Conservation (phyloP, 2,113 vertebrate genomes). For the Thomomys bottae region DNA sequence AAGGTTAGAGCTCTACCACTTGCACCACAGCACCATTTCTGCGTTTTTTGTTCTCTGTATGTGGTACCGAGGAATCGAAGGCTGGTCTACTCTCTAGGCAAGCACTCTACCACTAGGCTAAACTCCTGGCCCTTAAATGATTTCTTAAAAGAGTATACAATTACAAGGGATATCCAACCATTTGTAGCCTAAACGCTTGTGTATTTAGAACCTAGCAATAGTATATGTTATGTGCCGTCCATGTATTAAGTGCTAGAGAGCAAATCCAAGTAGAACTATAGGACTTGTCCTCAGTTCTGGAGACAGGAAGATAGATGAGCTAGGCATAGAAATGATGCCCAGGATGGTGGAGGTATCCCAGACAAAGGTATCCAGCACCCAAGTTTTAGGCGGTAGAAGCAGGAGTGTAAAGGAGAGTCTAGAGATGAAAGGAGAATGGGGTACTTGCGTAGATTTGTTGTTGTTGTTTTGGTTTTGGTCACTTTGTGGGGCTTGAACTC, state of each 20-base stretch:
- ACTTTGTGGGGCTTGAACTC: no score
- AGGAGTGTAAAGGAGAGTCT: background rate
- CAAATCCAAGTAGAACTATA: background rate
- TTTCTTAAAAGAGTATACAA: background rate
- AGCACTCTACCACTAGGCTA: no score
- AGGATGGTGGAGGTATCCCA: accelerated
- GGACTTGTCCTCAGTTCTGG: background rate
- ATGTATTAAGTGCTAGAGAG: background rate
- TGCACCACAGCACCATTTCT: no score
- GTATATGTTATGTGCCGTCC: no score
- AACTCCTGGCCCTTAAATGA: background rate
- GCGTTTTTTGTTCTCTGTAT: no score
- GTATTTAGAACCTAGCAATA: background rate
- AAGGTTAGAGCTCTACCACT: no score
- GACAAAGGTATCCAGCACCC: no score
- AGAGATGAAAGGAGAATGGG: background rate
- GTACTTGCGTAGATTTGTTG: no score
- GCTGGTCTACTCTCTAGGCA: no score
- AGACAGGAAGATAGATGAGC: background rate
- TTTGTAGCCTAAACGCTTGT: background rate
- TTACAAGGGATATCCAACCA: background rate
- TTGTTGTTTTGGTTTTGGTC: no score
- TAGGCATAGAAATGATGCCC: background rate
- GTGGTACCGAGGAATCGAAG: no score
- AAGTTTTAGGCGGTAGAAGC: no score